These are phyloP conservation scores for Menidia beryllina DNA, from an alignment of 2,113 vertebrate species.

Conservation along the genomic window DNA sequence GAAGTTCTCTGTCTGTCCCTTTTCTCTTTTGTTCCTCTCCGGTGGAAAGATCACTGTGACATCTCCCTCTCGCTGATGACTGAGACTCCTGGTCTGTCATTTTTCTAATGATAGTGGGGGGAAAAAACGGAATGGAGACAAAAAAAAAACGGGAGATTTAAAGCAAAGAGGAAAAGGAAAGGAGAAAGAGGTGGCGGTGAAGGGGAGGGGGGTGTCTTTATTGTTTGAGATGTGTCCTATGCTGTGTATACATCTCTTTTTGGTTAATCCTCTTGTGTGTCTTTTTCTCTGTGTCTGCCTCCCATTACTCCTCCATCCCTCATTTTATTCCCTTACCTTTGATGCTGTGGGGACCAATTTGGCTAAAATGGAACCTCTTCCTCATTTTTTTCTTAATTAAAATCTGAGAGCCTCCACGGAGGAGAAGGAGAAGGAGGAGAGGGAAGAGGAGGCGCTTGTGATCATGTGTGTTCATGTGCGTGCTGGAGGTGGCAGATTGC, in stretches of 20 bases:
- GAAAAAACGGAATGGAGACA: constrained; percentile 35
- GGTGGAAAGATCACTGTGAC: constrained; percentile 68
- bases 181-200: background rate
- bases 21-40: constrained; percentile 56
- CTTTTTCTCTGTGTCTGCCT: constrained; percentile 66
- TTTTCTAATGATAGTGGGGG: constrained; percentile 67
- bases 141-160: constrained; percentile 45
- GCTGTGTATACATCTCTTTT: constrained; percentile 62
- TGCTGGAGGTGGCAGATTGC: constrained; percentile 65
- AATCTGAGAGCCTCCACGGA: constrained; percentile 80
- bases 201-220: constrained; percentile 41
- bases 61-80: constrained; percentile 58
- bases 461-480: constrained; percentile 56
- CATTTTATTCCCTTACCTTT: constrained; percentile 78
- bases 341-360: constrained; percentile 84
- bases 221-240: constrained; percentile 72
- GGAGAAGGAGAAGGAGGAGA: constrained; percentile 55
- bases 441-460: constrained; percentile 37
- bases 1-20: constrained; percentile 60
- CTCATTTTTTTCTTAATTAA: constrained; percentile 88
- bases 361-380: constrained; percentile 85
- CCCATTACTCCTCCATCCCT: constrained; percentile 70
- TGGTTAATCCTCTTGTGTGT: constrained; percentile 60
- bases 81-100: constrained; percentile 64
- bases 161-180: constrained; percentile 18